Conservation (phyloP, 2,797 vertebrate species). For the Luscinia megarhynchos region DNA sequence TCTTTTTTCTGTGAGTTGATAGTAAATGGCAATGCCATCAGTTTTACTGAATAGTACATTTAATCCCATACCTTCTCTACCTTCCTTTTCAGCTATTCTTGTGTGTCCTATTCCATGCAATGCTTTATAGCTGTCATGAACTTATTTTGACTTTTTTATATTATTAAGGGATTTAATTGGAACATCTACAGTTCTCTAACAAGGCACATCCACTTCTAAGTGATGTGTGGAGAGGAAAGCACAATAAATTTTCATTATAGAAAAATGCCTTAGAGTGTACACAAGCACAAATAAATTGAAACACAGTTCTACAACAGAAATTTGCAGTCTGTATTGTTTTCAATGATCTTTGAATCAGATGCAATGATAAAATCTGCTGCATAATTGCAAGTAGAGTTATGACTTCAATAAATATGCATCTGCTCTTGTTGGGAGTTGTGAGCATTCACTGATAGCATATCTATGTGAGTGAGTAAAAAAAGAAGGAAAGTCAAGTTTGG, state of each 20-base stretch:
- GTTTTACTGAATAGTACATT: neutral
- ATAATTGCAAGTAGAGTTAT: neutral
- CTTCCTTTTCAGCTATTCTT: neutral
- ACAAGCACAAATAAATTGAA: neutral
- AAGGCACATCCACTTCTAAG: neutral
- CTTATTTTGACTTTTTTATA: neutral
- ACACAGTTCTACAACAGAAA: neutral
- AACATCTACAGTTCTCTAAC: neutral
- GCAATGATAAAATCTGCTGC: neutral
- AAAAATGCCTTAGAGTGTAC: neutral
- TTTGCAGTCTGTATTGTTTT: neutral
- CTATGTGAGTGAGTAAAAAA: neutral
- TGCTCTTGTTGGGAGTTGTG: neutral
- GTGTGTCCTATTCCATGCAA: neutral
- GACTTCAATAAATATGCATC: neutral
- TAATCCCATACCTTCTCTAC: neutral
- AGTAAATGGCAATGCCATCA: neutral
- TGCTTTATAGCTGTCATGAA: neutral
- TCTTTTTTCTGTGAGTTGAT: neutral
- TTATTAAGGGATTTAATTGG: neutral
- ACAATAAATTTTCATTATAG: slow-evolving; percentile 16
- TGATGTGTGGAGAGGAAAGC: neutral
- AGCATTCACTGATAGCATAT: neutral
- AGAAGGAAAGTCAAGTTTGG: neutral
- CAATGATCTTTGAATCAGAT: neutral